phyloP scores from a whole-genome alignment of 2,888 invertebrate genomes.

The Brachycybe producta region DNA sequence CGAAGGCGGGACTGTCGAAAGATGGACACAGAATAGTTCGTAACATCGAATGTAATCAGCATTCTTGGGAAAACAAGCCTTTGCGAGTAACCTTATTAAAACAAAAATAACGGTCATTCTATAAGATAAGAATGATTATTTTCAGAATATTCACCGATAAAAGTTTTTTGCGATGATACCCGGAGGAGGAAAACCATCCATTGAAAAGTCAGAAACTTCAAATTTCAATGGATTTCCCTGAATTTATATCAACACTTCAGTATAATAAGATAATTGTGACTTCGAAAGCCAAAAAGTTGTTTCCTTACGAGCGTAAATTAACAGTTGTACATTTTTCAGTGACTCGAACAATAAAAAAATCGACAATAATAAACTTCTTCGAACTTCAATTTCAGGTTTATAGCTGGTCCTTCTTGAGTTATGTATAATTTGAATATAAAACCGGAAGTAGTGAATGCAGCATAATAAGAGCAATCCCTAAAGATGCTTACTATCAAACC shows the following conservation, averaged over 20 bases:
- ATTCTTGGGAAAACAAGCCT: slow-evolving; percentile 22
- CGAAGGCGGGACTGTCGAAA: slow-evolving; percentile 66
- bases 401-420: too few species aligned
- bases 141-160: background rate
- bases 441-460: too few species aligned
- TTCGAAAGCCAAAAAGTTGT: background rate
- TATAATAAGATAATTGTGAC: background rate
- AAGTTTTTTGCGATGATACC: background rate
- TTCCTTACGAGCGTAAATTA: background rate
- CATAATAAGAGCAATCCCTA: too few species aligned
- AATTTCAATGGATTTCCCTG: slow-evolving; percentile 7
- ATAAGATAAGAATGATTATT: slow-evolving; percentile 7
- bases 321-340: too few species aligned
- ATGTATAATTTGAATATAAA: too few species aligned
- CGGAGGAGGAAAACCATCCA: background rate
- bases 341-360: too few species aligned
- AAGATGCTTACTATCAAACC: too few species aligned
- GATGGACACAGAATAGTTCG: slow-evolving; percentile 70
- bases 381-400: too few species aligned
- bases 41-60: slow-evolving; percentile 52
- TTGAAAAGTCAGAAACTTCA: background rate
- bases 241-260: too few species aligned
- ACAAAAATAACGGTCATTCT: too few species aligned
- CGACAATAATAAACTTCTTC: too few species aligned
- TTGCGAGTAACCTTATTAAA: too few species aligned